Conservation (phyloP, 2,888 invertebrate genomes). For the Noctua fimbriata region DNA sequence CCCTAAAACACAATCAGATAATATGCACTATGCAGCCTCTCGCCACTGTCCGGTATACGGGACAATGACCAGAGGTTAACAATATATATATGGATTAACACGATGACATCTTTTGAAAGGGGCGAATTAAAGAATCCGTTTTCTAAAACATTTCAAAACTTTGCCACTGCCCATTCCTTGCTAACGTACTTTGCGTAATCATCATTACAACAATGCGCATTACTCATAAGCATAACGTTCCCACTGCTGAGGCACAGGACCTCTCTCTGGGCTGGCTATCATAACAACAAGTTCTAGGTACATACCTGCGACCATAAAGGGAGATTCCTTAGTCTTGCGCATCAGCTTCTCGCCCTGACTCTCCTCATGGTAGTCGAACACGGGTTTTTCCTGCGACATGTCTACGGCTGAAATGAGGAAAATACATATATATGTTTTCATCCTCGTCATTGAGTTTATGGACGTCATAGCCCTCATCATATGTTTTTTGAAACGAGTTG, state of each 20-base stretch:
- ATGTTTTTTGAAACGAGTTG: not conserved
- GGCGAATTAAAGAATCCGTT: not conserved
- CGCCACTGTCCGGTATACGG: not conserved
- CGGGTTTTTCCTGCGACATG: conserved; percentile 81
- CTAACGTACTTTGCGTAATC: not conserved
- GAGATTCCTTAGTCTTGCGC: conserved; percentile 93
- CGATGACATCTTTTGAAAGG: not conserved
- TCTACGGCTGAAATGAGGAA: conserved; percentile 66
- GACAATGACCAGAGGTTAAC: not conserved
- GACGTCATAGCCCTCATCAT: conserved; percentile 10
- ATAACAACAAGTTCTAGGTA: conserved; percentile 25
- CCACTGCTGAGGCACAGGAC: not conserved
- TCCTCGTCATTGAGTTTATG: conserved; percentile 1
- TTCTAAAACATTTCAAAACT: not conserved
- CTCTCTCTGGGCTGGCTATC: not conserved
- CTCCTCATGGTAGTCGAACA: conserved; percentile 90
- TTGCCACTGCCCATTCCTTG: too few species aligned
- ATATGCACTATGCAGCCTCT: not conserved
- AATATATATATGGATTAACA: too few species aligned
- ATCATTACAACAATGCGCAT: not conserved
- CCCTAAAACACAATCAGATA: not conserved
- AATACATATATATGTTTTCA: conserved; percentile 33
- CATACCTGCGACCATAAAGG: conserved; percentile 93
- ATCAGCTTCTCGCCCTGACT: conserved; percentile 88
- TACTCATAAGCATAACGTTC: not conserved